A percentile compares a stretch with the other conserved stretches of the same genome.
Conservation (phyloP, 2,797 vertebrate species). For the Atherinosoma microstoma region DNA sequence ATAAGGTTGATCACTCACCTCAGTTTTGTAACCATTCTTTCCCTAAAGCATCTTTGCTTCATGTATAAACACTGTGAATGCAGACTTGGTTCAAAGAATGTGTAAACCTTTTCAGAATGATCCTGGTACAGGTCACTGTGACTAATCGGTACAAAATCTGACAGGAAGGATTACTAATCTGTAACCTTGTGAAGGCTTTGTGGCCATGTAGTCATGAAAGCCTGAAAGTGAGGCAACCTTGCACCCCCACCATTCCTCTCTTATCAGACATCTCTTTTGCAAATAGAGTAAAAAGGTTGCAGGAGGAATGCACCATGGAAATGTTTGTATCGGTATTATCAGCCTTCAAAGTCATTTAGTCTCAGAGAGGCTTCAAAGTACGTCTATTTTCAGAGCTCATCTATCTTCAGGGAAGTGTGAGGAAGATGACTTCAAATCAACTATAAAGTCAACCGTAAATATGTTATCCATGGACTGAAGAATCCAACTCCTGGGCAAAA, state of each 20-base stretch:
- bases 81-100: constrained; percentile 24
- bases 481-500: constrained; percentile 18
- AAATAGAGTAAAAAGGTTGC: constrained; percentile 54
- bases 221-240: constrained; percentile 37
- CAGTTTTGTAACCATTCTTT: constrained; percentile 11
- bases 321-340: constrained; percentile 67
- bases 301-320: constrained; percentile 63
- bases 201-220: constrained; percentile 39
- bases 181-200: constrained; percentile 26
- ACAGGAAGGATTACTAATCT: constrained; percentile 53
- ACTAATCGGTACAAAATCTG: constrained; percentile 42
- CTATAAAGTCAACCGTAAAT: constrained; percentile 44
- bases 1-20: constrained; percentile 19
- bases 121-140: constrained; percentile 28
- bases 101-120: constrained; percentile 14
- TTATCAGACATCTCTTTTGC: constrained; percentile 52
- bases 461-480: constrained; percentile 8
- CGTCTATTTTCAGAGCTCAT: constrained; percentile 72
- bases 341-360: constrained; percentile 62
- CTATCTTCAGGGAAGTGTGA: constrained; percentile 59
- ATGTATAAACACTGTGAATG: constrained; percentile 22
- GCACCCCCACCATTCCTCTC: constrained; percentile 26
- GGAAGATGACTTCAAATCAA: constrained; percentile 49
- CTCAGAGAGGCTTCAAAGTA: constrained; percentile 65
- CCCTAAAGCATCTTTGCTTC: constrained; percentile 19